Percentiles rank a stretch among this genome's conserved stretches.
These are phyloP conservation scores for Horisme vitalbata DNA, from an alignment of 2,888 invertebrate species.

Conservation along the genomic window DNA sequence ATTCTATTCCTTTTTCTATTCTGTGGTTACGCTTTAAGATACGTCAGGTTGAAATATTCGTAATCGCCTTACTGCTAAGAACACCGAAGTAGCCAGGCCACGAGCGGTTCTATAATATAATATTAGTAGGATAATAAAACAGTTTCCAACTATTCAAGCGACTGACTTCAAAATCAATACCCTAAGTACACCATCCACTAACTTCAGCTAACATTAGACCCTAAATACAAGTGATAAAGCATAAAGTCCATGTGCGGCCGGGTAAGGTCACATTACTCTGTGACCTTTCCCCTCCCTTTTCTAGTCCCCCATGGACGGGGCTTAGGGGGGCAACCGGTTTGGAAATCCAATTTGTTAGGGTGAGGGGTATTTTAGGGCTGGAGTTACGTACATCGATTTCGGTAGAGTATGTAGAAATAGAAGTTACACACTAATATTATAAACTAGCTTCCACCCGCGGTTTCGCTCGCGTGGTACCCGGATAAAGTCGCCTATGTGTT, in stretches of 20 bases:
- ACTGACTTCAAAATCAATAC: slow-evolving; percentile 16
- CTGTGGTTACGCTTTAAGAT: too few relatives aligned
- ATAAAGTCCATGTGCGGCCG: slow-evolving; percentile 2
- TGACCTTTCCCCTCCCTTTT: slow-evolving; percentile 67
- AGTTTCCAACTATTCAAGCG: slow-evolving; percentile 6
- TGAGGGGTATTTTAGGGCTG: slow-evolving; percentile 19
- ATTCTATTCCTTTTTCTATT: too few relatives aligned
- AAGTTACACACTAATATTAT: too few relatives aligned
- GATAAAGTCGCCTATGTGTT: too few relatives aligned
- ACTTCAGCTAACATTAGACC: slow-evolving; percentile 2
- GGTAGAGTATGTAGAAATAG: background rate
- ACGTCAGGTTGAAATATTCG: too few relatives aligned
- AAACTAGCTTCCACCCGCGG: too few relatives aligned
- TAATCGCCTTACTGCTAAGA: too few relatives aligned
- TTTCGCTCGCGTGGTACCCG: too few relatives aligned
- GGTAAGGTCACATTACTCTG: slow-evolving; percentile 32
- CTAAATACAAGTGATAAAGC: slow-evolving; percentile 9
- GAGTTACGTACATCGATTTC: slow-evolving; percentile 2
- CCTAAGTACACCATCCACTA: background rate
- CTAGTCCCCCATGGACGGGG: slow-evolving; percentile 64
- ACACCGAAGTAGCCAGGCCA: too few relatives aligned
- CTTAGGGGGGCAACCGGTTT: slow-evolving; percentile 49
- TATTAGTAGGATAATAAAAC: too few relatives aligned
- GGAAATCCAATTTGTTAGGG: slow-evolving; percentile 68
- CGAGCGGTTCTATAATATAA: too few relatives aligned